Evolutionary conservation across 1,140 invertebrate genomes (phyloP).

Genomic region (Pseudachorutes palmiensis): DNA sequence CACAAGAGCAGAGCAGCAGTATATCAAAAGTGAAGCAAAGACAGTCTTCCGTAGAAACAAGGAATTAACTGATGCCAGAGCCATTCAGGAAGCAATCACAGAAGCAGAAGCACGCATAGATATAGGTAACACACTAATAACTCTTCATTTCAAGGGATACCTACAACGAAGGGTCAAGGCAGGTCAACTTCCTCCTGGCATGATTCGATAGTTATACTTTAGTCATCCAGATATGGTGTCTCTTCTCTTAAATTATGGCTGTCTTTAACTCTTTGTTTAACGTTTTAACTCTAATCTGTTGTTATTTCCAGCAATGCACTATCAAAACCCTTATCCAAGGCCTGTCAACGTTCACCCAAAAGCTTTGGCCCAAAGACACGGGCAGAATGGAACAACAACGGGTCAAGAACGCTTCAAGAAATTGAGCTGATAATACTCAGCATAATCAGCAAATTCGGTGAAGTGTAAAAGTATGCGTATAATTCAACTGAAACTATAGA

Average conservation of each 20-base stretch:
- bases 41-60: slow-evolving; percentile 35
- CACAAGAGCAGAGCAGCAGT: slow-evolving; percentile 29
- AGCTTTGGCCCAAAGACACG: slow-evolving; percentile 28
- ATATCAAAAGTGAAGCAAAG: slow-evolving; percentile 36
- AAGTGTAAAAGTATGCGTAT: too few relatives aligned
- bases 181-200: too few relatives aligned
- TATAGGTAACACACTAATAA: slow-evolving; percentile 37
- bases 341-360: slow-evolving; percentile 38
- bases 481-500: too few relatives aligned
- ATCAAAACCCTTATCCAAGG: slow-evolving; percentile 38
- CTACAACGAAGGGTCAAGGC: too few relatives aligned
- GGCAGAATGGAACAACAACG: slow-evolving; percentile 5
- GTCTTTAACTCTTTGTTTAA: too few relatives aligned
- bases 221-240: too few relatives aligned
- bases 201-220: too few relatives aligned
- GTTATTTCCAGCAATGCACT: slow-evolving; percentile 36
- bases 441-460: too few relatives aligned
- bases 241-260: too few relatives aligned
- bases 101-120: slow-evolving; percentile 38
- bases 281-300: slow-evolving; percentile 8
- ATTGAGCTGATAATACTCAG: too few relatives aligned
- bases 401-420: not conserved
- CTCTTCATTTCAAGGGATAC: too few relatives aligned
- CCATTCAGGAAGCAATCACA: slow-evolving; percentile 32
- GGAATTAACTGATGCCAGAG: slow-evolving; percentile 26